These are phyloP conservation scores for Homarus gammarus DNA, from an alignment of 2,888 invertebrate species.

Conservation along the genomic window DNA sequence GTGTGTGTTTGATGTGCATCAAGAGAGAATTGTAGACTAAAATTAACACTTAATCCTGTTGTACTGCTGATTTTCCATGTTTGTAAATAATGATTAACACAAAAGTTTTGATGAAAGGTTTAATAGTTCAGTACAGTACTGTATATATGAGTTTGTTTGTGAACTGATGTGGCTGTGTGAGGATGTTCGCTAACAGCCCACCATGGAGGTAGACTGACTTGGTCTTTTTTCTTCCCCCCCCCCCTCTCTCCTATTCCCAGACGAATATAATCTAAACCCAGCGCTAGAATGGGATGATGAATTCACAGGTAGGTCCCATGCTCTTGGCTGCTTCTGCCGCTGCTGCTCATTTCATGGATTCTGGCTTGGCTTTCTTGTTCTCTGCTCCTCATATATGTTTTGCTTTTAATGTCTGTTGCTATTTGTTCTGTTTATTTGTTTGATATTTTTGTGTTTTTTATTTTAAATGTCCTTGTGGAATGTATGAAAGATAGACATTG, in stretches of 20 bases:
- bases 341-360: conserved; percentile 11
- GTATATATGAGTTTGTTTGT: conserved; percentile 31
- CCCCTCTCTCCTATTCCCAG: conserved; percentile 80
- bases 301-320: conserved; percentile 95
- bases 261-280: conserved; percentile 99
- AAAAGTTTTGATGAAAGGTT: conserved; percentile 18
- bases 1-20: conserved; percentile 40
- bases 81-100: conserved; percentile 52
- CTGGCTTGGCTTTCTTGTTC: conserved; percentile 14
- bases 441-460: background rate
- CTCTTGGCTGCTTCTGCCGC: conserved; percentile 59
- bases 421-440: background rate
- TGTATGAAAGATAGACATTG: conserved; percentile 8
- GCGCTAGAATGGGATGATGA: conserved; percentile 99
- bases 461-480: conserved; percentile 5
- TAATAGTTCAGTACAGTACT: no score
- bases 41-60: conserved; percentile 59
- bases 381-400: background rate
- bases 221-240: conserved; percentile 65
- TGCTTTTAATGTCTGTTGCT: conserved; percentile 32
- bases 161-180: conserved; percentile 70
- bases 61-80: conserved; percentile 57
- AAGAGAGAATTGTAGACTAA: conserved; percentile 51
- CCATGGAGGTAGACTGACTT: conserved; percentile 73
- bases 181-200: conserved; percentile 60